These are phyloP conservation scores for Adoxophyes honmai DNA, from an alignment of 1,140 invertebrate species.

Conservation along the genomic window DNA sequence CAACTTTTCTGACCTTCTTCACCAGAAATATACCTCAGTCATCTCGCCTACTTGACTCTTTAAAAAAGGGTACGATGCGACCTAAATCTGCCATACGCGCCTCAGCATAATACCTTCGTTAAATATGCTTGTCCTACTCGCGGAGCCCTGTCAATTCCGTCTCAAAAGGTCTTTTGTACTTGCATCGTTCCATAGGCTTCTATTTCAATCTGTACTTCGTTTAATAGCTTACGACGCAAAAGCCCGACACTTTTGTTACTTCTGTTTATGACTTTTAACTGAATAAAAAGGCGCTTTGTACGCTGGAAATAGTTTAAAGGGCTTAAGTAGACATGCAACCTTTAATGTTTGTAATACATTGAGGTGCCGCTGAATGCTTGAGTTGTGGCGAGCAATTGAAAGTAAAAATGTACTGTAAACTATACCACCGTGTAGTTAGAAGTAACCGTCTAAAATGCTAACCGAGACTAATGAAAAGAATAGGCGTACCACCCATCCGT, in stretches of 20 bases:
- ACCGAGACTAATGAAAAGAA: background rate
- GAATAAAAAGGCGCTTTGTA: no score
- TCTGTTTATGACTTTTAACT: background rate
- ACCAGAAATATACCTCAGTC: no score
- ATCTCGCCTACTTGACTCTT: no score
- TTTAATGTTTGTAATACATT: no score
- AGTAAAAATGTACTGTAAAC: no score
- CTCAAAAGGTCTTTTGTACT: slow-evolving; percentile 5
- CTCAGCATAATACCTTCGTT: slow-evolving; percentile 7
- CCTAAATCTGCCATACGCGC: background rate
- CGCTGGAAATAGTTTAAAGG: no score
- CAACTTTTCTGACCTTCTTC: no score
- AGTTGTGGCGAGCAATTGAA: no score
- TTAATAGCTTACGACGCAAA: background rate
- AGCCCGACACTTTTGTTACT: slow-evolving; percentile 1
- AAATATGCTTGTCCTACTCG: background rate
- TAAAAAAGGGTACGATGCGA: background rate
- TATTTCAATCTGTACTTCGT: background rate
- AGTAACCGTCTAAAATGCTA: no score
- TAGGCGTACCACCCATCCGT: slow-evolving; percentile 13
- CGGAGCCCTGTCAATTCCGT: slow-evolving; percentile 1
- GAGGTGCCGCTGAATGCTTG: no score
- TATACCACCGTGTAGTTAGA: no score
- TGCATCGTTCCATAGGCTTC: background rate
- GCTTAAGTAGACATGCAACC: no score